These are phyloP conservation scores for Nebria ingens DNA, from an alignment of 1,140 invertebrate genomes.

Conservation along the genomic window DNA sequence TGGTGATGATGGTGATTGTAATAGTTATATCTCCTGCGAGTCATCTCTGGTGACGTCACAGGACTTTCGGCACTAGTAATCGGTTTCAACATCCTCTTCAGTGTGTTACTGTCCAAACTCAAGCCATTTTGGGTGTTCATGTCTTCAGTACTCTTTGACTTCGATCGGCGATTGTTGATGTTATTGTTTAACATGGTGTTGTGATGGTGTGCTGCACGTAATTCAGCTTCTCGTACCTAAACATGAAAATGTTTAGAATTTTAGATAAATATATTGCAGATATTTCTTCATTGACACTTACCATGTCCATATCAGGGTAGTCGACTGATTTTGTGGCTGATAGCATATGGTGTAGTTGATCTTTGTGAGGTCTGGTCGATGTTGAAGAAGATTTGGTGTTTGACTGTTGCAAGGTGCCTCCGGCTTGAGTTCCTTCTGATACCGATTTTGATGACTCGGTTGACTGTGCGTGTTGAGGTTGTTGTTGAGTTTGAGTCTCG, in stretches of 20 bases:
- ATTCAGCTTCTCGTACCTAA: slow-evolving; percentile 43
- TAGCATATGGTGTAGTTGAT: slow-evolving; percentile 48
- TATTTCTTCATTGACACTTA: slow-evolving; percentile 27
- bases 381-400: slow-evolving; percentile 45
- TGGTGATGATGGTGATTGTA: slow-evolving; percentile 45
- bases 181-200: slow-evolving; percentile 58
- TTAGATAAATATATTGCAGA: slow-evolving; percentile 18
- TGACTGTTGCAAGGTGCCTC: slow-evolving; percentile 48
- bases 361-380: slow-evolving; percentile 44
- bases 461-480: slow-evolving; percentile 35
- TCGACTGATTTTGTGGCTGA: slow-evolving; percentile 57
- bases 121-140: slow-evolving; percentile 54
- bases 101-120: slow-evolving; percentile 57
- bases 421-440: slow-evolving; percentile 73
- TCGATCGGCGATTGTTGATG: slow-evolving; percentile 46
- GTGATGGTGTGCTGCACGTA: slow-evolving; percentile 44
- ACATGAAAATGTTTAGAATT: neutral
- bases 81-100: slow-evolving; percentile 89
- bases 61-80: slow-evolving; percentile 79
- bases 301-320: slow-evolving; percentile 62
- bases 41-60: slow-evolving; percentile 80
- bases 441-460: slow-evolving; percentile 48
- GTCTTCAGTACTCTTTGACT: slow-evolving; percentile 83
- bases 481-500: slow-evolving; percentile 38
- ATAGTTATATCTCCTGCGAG: slow-evolving; percentile 55